phyloP scores from a whole-genome alignment of 2,113 vertebrate species.

The Copsychus sechellarum region DNA sequence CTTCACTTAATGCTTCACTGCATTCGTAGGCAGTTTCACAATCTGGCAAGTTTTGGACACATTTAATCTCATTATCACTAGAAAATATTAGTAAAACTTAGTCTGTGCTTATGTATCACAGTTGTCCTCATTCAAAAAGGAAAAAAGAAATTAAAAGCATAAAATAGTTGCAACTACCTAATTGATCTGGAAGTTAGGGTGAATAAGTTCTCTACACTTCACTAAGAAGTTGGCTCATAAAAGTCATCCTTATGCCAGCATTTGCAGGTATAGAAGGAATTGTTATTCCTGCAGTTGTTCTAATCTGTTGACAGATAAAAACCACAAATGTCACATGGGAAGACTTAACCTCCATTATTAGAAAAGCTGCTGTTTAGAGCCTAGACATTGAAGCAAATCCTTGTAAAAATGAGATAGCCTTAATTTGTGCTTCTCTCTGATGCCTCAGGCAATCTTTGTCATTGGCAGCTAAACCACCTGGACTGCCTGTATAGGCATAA shows the following conservation, averaged over 20 bases:
- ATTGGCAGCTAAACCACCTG: background rate
- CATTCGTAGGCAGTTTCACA: background rate
- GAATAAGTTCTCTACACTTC: background rate
- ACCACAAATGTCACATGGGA: background rate
- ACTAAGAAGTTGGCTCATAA: background rate
- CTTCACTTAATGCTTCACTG: background rate
- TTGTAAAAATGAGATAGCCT: background rate
- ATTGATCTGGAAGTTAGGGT: background rate
- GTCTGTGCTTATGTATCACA: background rate
- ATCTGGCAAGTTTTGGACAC: background rate
- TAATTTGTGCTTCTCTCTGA: background rate
- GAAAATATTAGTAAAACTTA: background rate
- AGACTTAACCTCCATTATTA: background rate
- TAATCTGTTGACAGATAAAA: background rate
- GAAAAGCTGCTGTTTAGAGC: background rate
- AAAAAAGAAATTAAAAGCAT: background rate
- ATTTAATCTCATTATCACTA: background rate
- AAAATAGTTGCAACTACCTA: background rate
- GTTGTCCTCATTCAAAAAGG: background rate
- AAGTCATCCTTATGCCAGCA: background rate
- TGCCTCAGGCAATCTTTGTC: background rate
- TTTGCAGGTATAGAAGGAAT: background rate
- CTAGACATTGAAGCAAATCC: background rate
- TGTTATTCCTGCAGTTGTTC: background rate
- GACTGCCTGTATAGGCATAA: background rate